Evolutionary conservation across 2,888 invertebrate genomes (phyloP), one percentile per base, ranked within the genome.

Genomic region (Eupsilia transversa): DNA sequence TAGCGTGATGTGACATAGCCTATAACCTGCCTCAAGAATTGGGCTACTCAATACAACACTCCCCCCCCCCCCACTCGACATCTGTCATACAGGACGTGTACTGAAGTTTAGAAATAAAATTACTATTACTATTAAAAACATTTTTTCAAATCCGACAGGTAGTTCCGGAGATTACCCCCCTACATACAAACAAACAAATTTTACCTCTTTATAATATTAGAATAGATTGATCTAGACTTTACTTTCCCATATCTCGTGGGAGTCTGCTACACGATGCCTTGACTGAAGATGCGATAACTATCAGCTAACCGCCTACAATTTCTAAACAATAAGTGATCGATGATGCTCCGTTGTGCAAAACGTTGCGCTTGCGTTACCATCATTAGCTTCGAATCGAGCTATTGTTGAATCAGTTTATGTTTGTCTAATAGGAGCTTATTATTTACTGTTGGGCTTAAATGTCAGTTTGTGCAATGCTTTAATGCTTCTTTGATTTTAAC

Each of bases 301-400:
- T 90, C 88, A 78, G 82, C 87, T 87, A 85, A 81, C 86, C 92
- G 89, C 93, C 92, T 88, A 92, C 92, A 80, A 72, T 80, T 72
- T 83, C 84, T 82, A 83, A 90, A 93, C 92, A 92, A 91, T 92
- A 77, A 86, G 73, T 81, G 79, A 78, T 79, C 79, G 71, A 82
- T 80, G 83, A 86, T 83, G 74, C 59, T 74, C 52, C 68, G 85
- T 88, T 90, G 87, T 88, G 87, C 87, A 89, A 89, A 91, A 84
- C 77, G 70, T 69, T 82, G 76, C 81, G 80, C 80, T 83, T 77
- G 72, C 67, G 61, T 72, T 80, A 59, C 83, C 80, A 81, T 85
- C 69, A 77, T 74, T 74, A 77, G 76, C 80, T 83, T 41, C 46
- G 23, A 52, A 60, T 61, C 65, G 63, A 64, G 41, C 60, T 63